Conservation (phyloP, 2,888 invertebrate genomes). For the Drosophila atroscutellata region DNA sequence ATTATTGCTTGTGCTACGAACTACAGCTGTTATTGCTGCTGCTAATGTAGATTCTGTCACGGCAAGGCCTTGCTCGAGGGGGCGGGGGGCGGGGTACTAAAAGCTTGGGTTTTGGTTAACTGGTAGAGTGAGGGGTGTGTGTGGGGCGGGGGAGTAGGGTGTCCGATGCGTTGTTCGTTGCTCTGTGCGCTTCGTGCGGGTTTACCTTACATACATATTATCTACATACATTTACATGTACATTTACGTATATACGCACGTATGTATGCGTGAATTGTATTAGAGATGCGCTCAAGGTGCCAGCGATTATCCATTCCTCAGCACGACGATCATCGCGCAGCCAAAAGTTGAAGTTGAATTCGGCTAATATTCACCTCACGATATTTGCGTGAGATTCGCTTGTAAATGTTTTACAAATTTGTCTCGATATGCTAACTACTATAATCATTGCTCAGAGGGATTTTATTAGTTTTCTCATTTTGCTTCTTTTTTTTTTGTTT, state of each 20-base stretch:
- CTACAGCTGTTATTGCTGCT: slow-evolving; percentile 30
- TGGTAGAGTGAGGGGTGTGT: not conserved
- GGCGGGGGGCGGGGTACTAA: not conserved
- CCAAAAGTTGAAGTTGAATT: not conserved
- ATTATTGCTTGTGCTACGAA: slow-evolving; percentile 28
- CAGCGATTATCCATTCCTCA: slow-evolving; percentile 2
- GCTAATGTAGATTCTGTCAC: slow-evolving; percentile 8
- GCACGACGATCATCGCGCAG: slow-evolving; percentile 5
- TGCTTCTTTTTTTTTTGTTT: not conserved
- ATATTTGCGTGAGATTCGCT: not conserved
- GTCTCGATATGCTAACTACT: not conserved
- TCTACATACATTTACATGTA: not conserved
- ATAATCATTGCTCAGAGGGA: not conserved
- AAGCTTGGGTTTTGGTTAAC: slow-evolving; percentile 6
- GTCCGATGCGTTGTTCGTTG: slow-evolving; percentile 9
- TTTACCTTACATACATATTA: slow-evolving; percentile 5
- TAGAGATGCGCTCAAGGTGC: slow-evolving; percentile 9
- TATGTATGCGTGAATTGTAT: not conserved
- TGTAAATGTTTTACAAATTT: not conserved
- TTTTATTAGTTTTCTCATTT: not conserved
- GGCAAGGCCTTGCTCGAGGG: not conserved
- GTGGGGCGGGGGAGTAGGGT: not conserved
- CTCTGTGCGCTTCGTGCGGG: slow-evolving; percentile 9
- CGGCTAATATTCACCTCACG: not conserved
- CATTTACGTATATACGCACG: not conserved